Percentiles rank a stretch among this genome's conserved stretches.
phyloP scores from a whole-genome alignment of 1,140 invertebrate species.

The Drosophila murphyi region DNA sequence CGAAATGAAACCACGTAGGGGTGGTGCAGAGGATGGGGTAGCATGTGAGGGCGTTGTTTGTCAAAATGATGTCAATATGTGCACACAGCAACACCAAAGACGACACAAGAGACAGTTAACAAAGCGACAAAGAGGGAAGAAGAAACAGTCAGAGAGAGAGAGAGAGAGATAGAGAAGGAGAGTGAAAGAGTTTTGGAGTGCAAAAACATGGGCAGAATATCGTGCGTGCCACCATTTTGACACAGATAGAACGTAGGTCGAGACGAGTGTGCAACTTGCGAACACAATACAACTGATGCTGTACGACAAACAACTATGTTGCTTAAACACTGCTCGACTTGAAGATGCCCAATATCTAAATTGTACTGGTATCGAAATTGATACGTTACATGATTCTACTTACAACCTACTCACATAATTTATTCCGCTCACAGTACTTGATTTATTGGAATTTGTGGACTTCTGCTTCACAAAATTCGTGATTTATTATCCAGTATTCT shows the following conservation, averaged over 20 bases:
- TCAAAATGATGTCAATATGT: slow-evolving; percentile 77
- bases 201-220: slow-evolving; percentile 33
- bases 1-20: slow-evolving; percentile 8
- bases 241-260: slow-evolving; percentile 59
- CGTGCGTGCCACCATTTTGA: slow-evolving; percentile 60
- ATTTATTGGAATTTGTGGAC: too few relatives aligned
- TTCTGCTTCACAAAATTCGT: too few relatives aligned
- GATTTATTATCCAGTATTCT: too few relatives aligned
- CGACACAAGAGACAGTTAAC: slow-evolving; percentile 16
- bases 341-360: slow-evolving; percentile 5
- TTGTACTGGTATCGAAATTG: background rate
- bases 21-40: slow-evolving; percentile 16
- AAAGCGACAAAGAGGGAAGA: slow-evolving; percentile 7
- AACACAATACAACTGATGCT: slow-evolving; percentile 46
- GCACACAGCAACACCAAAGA: slow-evolving; percentile 39
- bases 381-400: too few relatives aligned
- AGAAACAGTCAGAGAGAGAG: slow-evolving; percentile 6
- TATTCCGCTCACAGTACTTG: too few relatives aligned
- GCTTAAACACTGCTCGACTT: background rate
- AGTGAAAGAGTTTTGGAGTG: background rate
- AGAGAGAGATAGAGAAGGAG: background rate
- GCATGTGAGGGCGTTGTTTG: slow-evolving; percentile 50
- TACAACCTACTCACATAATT: too few relatives aligned
- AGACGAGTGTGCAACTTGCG: slow-evolving; percentile 28
- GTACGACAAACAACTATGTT: slow-evolving; percentile 14